Percentiles rank a stretch among this genome's conserved stretches.
These are phyloP conservation scores for Hyaena hyaena DNA, from an alignment of 2,113 vertebrate species.

Conservation along the genomic window DNA sequence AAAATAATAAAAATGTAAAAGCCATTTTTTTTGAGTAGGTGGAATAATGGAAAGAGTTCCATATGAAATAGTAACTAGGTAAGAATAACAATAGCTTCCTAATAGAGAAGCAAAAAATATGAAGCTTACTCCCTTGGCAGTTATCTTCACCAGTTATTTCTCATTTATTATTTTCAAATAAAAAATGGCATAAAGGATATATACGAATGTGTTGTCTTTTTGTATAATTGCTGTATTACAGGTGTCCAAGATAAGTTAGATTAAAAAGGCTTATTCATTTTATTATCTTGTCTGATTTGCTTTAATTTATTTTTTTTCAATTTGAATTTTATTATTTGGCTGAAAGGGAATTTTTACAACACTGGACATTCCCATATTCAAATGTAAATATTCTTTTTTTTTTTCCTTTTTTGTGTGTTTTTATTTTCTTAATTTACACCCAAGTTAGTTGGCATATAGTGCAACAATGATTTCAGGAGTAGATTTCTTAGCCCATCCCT, in stretches of 20 bases:
- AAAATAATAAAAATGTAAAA: not conserved
- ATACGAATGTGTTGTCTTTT: conserved; percentile 56
- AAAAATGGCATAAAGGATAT: not conserved
- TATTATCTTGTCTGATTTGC: conserved; percentile 71
- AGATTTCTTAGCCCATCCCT: too few relatives aligned
- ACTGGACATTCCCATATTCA: too few relatives aligned
- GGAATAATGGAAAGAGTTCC: not conserved
- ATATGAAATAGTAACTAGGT: not conserved
- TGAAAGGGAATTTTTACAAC: too few relatives aligned
- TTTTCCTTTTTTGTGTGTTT: too few relatives aligned
- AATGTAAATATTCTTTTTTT: too few relatives aligned
- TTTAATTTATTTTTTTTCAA: conserved; percentile 67
- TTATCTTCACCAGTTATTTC: not conserved
- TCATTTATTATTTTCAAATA: conserved; percentile 43
- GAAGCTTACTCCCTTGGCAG: not conserved
- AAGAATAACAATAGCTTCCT: not conserved
- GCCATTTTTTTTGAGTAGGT: not conserved
- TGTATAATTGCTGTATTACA: conserved; percentile 63
- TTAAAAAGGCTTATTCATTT: conserved; percentile 66
- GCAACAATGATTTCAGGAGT: too few relatives aligned
- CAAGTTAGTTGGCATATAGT: too few relatives aligned
- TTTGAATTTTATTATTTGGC: too few relatives aligned
- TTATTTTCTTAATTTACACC: too few relatives aligned
- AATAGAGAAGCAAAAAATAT: not conserved
- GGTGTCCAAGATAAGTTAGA: conserved; percentile 64